Evolutionary conservation across 2,888 invertebrate genomes (phyloP), one percentile per base, ranked within the genome.

Genomic region (Dugesia japonica): DNA sequence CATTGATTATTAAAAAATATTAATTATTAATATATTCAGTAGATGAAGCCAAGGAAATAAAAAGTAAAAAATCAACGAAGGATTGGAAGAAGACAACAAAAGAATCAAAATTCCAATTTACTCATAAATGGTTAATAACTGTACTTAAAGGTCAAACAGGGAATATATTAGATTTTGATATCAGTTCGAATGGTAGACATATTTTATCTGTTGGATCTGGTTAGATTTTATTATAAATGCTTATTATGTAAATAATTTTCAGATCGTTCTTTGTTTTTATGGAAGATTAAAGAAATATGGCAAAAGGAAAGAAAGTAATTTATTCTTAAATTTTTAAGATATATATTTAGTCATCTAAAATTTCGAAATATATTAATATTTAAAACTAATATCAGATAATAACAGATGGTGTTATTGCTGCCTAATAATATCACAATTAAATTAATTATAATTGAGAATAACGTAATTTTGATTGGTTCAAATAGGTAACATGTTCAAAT

Each of bases 141-240:
- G 89, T 89, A 76, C 87, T 92, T 80, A 92, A 92, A 84, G 91
- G 91, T 17, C 92, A 92, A 84, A 89, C 89, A 0, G 89, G 89
- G 31, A 75, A 78, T 0, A 89, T 92, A 72, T 86, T 89, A 26
- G 89, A 90, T 81, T 88, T 92, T 84, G 90, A 90, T 82, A 90
- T 91, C 84, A 91, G 91, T 80, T 88, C 89, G 78, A 92, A 91
- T 85, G 91, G 90, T 80, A 92, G 92, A 86, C 91, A 89, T 83
- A 87, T 92, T 82, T 90, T 90, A 79, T 89, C 91, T 78, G 89
- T 90, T 82, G 89, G 90, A 81, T 90, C 90, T 87, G 92, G 92
- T 92, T 87, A 87, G 88, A 28, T 1, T 23, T 42, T 20, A 76
- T 23, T 76, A 20, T 17, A 23, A 23, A 77, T 42, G 77, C 26